Percentiles rank a stretch among this genome's conserved stretches.
These are phyloP conservation scores for Drosophila fuyamai DNA, from an alignment of 1,140 invertebrate species.

Conservation along the genomic window DNA sequence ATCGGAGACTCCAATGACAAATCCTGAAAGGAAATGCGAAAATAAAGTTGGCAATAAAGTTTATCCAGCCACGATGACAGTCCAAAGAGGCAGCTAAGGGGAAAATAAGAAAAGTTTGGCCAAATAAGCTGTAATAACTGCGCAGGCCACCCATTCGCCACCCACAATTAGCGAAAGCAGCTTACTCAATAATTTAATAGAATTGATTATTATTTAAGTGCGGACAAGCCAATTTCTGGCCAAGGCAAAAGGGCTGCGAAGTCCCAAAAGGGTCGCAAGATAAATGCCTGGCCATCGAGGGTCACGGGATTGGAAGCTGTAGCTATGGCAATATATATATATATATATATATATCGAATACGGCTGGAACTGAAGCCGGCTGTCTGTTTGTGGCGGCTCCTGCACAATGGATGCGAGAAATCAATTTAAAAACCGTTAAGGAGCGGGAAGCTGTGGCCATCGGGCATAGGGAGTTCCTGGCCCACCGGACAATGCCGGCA, in stretches of 20 bases:
- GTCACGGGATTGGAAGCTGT: slow-evolving; percentile 21
- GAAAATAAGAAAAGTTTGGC: slow-evolving; percentile 71
- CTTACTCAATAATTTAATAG: slow-evolving; percentile 78
- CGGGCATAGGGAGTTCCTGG: slow-evolving; percentile 12
- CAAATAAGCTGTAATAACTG: slow-evolving; percentile 60
- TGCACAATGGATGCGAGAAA: slow-evolving; percentile 69
- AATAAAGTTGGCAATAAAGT: slow-evolving; percentile 70
- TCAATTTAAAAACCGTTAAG: slow-evolving; percentile 78
- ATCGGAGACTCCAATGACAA: slow-evolving; percentile 37
- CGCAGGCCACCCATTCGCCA: slow-evolving; percentile 12
- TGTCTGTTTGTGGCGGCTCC: slow-evolving; percentile 36
- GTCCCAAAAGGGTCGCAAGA: slow-evolving; percentile 63
- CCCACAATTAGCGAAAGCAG: slow-evolving; percentile 71
- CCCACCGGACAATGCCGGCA: slow-evolving; percentile 51
- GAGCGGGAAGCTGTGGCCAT: slow-evolving; percentile 11
- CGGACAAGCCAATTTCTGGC: slow-evolving; percentile 64
- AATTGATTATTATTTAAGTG: slow-evolving; percentile 84
- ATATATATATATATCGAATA: slow-evolving; percentile 1
- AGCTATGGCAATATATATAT: slow-evolving; percentile 4
- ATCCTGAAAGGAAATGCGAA: slow-evolving; percentile 44
- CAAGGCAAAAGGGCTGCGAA: slow-evolving; percentile 23
- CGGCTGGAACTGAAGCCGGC: slow-evolving; percentile 23
- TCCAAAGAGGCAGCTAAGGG: slow-evolving; percentile 38
- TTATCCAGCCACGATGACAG: slow-evolving; percentile 52
- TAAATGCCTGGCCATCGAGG: slow-evolving; percentile 45